Conservation (phyloP, 2,797 vertebrate species). For the Kryptopterus vitreolus region DNA sequence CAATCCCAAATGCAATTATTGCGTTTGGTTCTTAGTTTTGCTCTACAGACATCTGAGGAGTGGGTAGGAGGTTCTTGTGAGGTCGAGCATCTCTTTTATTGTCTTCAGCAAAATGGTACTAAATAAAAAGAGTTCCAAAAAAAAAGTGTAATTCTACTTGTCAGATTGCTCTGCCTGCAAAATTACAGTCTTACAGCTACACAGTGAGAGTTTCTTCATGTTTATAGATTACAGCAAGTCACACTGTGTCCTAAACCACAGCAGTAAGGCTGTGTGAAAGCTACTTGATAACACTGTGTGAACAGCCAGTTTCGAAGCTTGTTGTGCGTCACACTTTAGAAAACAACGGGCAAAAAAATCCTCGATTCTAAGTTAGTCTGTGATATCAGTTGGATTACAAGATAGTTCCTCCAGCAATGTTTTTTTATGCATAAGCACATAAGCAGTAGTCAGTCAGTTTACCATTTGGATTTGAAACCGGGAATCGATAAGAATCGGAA, state of each 20-base stretch:
- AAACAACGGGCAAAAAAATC: not conserved
- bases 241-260: not conserved
- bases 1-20: not conserved
- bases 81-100: not conserved
- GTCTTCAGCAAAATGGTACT: not conserved
- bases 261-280: not conserved
- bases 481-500: too few relatives aligned
- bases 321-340: not conserved
- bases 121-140: not conserved
- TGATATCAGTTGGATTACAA: not conserved
- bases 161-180: not conserved
- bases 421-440: not conserved
- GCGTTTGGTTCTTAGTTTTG: not conserved
- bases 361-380: not conserved
- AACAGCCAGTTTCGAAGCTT: not conserved
- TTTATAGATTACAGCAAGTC: constrained; percentile 9
- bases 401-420: not conserved
- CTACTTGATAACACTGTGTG: not conserved
- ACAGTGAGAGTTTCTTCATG: not conserved
- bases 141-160: not conserved
- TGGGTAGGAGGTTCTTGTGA: not conserved
- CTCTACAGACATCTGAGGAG: not conserved
- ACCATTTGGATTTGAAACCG: too few relatives aligned
- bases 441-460: too few relatives aligned
- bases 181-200: not conserved